phyloP scores from a whole-genome alignment of 2,888 invertebrate genomes.

The Cabera pusaria region DNA sequence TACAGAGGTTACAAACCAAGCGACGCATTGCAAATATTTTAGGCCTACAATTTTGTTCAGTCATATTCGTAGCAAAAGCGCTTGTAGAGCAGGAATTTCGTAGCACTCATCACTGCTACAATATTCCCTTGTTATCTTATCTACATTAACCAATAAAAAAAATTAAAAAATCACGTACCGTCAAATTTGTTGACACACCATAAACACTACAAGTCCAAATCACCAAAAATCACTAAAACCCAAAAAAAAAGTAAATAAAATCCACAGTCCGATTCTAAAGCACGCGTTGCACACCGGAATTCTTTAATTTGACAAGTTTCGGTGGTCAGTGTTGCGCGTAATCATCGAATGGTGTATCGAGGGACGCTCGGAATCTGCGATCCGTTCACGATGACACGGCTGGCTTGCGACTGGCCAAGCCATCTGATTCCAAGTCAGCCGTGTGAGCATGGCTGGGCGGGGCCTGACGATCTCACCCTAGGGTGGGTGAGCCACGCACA shows the following conservation, averaged over 20 bases:
- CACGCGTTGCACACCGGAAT: conserved; percentile 58
- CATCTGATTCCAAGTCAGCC: conserved; percentile 83
- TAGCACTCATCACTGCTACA: neutral
- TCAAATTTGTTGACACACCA: conserved; percentile 36
- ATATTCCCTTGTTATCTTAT: no score
- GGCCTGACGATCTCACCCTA: conserved; percentile 62
- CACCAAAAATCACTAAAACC: conserved; percentile 54
- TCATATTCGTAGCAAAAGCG: conserved; percentile 2
- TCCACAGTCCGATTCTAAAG: conserved; percentile 58
- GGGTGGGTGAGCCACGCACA: conserved; percentile 70
- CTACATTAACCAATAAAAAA: no score
- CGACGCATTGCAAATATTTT: neutral
- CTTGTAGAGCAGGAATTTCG: conserved; percentile 6
- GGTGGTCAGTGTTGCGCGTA: conserved; percentile 76
- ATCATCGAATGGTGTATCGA: conserved; percentile 77
- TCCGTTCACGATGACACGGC: conserved; percentile 81
- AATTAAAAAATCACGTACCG: conserved; percentile 35
- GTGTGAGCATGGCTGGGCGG: conserved; percentile 80
- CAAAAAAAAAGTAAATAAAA: conserved; percentile 43
- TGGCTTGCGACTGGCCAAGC: conserved; percentile 81
- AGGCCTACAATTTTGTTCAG: conserved; percentile 2
- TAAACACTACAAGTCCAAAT: conserved; percentile 35
- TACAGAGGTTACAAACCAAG: no score
- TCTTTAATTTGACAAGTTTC: conserved; percentile 77
- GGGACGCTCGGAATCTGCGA: conserved; percentile 68